A percentile compares a stretch with the other conserved stretches of the same genome.
Conservation (phyloP, 1,140 invertebrate species). For the Ganaspis sp. region DNA sequence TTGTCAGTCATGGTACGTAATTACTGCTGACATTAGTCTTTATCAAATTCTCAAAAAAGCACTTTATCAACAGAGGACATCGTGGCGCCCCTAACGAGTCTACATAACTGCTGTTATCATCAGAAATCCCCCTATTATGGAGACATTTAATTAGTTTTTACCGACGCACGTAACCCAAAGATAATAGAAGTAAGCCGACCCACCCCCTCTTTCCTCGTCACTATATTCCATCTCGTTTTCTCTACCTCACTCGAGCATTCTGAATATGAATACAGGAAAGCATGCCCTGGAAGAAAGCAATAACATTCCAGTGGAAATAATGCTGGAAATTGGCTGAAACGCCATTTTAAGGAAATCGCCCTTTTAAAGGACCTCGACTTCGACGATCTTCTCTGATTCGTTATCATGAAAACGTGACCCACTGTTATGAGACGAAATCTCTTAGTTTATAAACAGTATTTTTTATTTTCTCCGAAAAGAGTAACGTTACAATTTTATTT, state of each 20-base stretch:
- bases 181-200: conserved; percentile 60
- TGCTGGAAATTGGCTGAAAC: conserved; percentile 50
- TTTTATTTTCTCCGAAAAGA: too few species aligned
- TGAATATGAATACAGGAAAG: conserved; percentile 47
- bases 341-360: conserved; percentile 40
- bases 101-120: conserved; percentile 57
- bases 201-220: conserved; percentile 19
- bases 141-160: conserved; percentile 69
- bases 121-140: conserved; percentile 58
- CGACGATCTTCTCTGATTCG: conserved; percentile 40
- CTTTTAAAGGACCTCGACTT: conserved; percentile 41
- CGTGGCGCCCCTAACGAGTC: conserved; percentile 5
- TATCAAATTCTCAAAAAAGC: conserved; percentile 34
- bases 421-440: background rate
- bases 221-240: conserved; percentile 28
- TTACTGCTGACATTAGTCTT: conserved; percentile 51
- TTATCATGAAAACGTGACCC: conserved; percentile 41
- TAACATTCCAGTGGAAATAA: conserved; percentile 45
- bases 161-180: conserved; percentile 46
- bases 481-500: too few species aligned
- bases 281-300: conserved; percentile 31
- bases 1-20: conserved; percentile 53
- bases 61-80: conserved; percentile 11
- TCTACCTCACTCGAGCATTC: conserved; percentile 39
- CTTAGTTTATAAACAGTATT: background rate